Base-by-base conservation (phyloP, 2,797 vertebrate genomes). In the Galaxias olidus region DNA sequence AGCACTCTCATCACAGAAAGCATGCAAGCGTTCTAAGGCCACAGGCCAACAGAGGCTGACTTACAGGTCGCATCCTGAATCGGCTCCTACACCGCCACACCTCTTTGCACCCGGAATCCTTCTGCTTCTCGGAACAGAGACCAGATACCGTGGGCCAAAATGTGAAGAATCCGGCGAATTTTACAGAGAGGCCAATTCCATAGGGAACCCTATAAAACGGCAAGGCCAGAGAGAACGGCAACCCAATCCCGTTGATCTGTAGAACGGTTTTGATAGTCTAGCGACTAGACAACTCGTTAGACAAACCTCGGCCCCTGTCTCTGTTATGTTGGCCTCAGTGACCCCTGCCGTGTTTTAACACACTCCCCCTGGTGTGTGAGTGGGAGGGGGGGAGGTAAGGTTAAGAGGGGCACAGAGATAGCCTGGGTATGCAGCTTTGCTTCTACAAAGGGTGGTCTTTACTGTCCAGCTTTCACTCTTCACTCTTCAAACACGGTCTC, bases 401-500 rank as follows among this genome's bases (percentile, higher is more conserved):
- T 74, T 69, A 76, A 71, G 55, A 65, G 71, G 65, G 63, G 40
- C 59, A 59, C 48, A 65, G 59, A 59, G 59, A 76, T 46, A 63
- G 59, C 14, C 55, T 44, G 62, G 67, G 53, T 48, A 41, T 66
- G 66, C 56, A 20, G 52, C 71, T 77, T 68, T 65, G 11, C 70
- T 62, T 83, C 71, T 77, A 67, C 53, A 53, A 77, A 80, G 79
- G 86, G 85, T 90, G 89, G 88, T 90, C 87, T 84, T 79, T 80
- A 76, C 74, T 75, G 59, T 73, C 81, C 76, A 67, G 73, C 78
- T 84, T 88, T 82, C 74, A 72, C 72, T 78, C 64, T 67, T 73
- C 68, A 72, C 69, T 59, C 73, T 65, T 66, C 78, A 87, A 89
- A 87, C 76, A 84, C 78, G 79, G 78, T 80, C 79, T 79, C 73